Conservation (phyloP, 2,797 vertebrate genomes). For the Cuculus canorus region DNA sequence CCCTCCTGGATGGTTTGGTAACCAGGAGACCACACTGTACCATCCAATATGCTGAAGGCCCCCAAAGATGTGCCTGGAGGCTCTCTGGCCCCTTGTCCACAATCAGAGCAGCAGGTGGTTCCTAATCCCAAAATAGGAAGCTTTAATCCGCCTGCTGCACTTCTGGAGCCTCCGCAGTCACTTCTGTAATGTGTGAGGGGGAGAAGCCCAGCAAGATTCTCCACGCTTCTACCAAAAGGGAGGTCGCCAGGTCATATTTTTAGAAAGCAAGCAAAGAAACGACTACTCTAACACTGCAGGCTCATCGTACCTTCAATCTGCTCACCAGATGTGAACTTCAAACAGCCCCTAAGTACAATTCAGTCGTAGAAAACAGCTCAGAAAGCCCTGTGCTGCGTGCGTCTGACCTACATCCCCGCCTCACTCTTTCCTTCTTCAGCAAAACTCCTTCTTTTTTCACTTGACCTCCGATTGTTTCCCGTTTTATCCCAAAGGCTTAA, state of each 20-base stretch:
- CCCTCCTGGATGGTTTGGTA: background rate
- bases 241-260: conserved; percentile 23
- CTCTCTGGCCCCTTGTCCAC: background rate
- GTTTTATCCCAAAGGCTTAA: conserved; percentile 27
- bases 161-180: background rate
- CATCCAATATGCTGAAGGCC: rapidly evolving
- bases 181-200: background rate
- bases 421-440: background rate
- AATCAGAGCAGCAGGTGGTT: background rate
- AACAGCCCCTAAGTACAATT: background rate
- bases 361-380: conserved; percentile 5
- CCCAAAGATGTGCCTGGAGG: background rate
- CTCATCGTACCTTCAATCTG: conserved; percentile 31
- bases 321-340: conserved; percentile 60
- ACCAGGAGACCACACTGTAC: rapidly evolving
- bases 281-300: background rate
- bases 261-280: conserved; percentile 12
- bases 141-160: background rate
- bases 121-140: background rate
- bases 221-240: background rate
- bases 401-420: conserved; percentile 18
- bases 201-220: background rate
- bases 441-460: conserved; percentile 22
- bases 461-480: conserved; percentile 47
- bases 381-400: background rate